Percentiles rank a stretch among this genome's conserved stretches.
Conservation (phyloP, 2,113 vertebrate genomes). For the Pica pica region DNA sequence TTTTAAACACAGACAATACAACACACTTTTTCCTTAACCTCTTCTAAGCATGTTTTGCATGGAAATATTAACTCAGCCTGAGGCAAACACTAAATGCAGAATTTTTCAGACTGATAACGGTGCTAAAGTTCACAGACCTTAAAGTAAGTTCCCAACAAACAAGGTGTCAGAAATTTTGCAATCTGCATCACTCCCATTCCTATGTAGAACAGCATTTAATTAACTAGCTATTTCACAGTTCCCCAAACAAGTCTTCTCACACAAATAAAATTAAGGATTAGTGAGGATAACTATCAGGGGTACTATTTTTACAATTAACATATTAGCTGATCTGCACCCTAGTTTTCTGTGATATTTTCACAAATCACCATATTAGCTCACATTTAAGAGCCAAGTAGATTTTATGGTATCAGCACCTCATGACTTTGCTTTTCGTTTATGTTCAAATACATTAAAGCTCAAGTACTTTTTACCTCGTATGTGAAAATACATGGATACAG, state of each 20-base stretch:
- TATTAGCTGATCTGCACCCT: not conserved
- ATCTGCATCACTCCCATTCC: not conserved
- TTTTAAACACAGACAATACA: not conserved
- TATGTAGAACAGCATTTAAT: not conserved
- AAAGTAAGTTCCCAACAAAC: not conserved
- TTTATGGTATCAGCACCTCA: not conserved
- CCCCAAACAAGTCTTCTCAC: not conserved
- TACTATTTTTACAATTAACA: not conserved
- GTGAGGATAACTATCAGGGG: not conserved
- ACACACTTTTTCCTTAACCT: not conserved
- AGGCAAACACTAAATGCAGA: not conserved
- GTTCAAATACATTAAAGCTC: not conserved
- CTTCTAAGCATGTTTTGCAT: not conserved
- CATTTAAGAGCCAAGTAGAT: not conserved
- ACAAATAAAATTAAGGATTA: not conserved
- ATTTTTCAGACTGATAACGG: not conserved
- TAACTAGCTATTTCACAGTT: not conserved
- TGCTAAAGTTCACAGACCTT: not conserved
- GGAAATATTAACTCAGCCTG: not conserved
- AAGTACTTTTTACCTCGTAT: not conserved
- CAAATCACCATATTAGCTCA: not conserved
- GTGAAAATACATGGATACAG: not conserved
- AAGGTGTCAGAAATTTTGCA: not conserved
- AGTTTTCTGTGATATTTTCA: not conserved
- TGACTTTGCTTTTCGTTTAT: not conserved